Evolutionary conservation across 2,113 vertebrate genomes (phyloP).

Genomic region (Oriolus oriolus): DNA sequence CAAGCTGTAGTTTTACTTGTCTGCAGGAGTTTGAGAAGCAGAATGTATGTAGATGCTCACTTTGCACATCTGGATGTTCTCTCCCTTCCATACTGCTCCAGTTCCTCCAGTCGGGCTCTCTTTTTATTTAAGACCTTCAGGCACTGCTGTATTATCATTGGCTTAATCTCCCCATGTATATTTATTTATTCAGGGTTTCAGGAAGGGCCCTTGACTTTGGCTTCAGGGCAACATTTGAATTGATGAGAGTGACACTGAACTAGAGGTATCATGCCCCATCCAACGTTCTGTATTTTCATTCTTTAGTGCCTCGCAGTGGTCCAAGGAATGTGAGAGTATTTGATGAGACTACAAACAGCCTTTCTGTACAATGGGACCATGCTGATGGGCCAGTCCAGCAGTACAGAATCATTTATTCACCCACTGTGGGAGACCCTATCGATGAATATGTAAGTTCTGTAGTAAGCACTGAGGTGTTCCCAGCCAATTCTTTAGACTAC

Average conservation of each 20-base stretch:
- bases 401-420: constrained; percentile 88
- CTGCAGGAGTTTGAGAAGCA: not conserved
- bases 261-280: not conserved
- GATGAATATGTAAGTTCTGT: constrained; percentile 88
- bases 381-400: constrained; percentile 93
- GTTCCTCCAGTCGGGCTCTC: not conserved
- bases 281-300: not conserved
- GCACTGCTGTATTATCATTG: not conserved
- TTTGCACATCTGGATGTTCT: not conserved
- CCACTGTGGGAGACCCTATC: constrained; percentile 86
- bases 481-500: not conserved
- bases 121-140: not conserved
- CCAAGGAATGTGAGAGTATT: constrained; percentile 91
- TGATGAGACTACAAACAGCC: constrained; percentile 88
- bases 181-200: not conserved
- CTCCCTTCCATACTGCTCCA: not conserved
- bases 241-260: not conserved
- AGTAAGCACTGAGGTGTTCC: not conserved
- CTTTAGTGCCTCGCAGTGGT: constrained; percentile 85
- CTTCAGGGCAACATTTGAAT: not conserved
- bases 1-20: not conserved
- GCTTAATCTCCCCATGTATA: not conserved
- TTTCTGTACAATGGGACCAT: constrained; percentile 93
- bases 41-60: not conserved
- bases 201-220: not conserved